Conservation (phyloP, 1,140 invertebrate genomes). For the Cyrtorhinus lividipennis region DNA sequence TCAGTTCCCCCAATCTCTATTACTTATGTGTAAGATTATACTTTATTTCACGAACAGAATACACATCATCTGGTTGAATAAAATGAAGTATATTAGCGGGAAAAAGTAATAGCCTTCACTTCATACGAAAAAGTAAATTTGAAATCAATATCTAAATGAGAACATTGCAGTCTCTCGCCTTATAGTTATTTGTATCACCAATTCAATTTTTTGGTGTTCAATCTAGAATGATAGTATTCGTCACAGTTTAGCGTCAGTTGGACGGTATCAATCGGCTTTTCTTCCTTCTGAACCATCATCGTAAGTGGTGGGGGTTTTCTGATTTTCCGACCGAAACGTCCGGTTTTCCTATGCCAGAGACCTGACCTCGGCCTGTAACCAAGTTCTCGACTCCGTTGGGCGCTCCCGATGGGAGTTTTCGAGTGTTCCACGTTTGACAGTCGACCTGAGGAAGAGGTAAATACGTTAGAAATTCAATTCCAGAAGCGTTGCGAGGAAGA, state of each 20-base stretch:
- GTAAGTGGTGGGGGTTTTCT: conserved; percentile 41
- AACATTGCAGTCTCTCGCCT: too few species aligned
- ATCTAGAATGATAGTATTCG: conserved; percentile 12
- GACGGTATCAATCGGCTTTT: neutral
- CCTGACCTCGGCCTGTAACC: conserved; percentile 82
- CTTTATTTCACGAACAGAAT: too few species aligned
- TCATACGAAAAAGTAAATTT: too few species aligned
- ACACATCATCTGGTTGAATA: too few species aligned
- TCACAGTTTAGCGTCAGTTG: conserved; percentile 17
- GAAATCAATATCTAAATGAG: too few species aligned
- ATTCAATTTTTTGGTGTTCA: neutral
- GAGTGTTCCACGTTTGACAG: conserved; percentile 68
- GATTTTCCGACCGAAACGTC: conserved; percentile 78
- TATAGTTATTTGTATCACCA: too few species aligned
- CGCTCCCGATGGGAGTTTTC: conserved; percentile 62
- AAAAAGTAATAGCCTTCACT: too few species aligned
- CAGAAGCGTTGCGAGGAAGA: too few species aligned
- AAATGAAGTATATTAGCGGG: too few species aligned
- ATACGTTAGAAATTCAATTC: too few species aligned
- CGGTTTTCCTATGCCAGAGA: conserved; percentile 83
- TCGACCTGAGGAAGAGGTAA: conserved; percentile 48
- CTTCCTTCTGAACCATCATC: conserved; percentile 20
- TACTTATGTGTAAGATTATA: too few species aligned
- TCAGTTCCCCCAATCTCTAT: too few species aligned
- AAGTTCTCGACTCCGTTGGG: conserved; percentile 63